Evolutionary conservation across 2,113 vertebrate species (phyloP), one percentile per base, ranked within the genome.

Genomic region (Beaufortia kweichowensis): DNA sequence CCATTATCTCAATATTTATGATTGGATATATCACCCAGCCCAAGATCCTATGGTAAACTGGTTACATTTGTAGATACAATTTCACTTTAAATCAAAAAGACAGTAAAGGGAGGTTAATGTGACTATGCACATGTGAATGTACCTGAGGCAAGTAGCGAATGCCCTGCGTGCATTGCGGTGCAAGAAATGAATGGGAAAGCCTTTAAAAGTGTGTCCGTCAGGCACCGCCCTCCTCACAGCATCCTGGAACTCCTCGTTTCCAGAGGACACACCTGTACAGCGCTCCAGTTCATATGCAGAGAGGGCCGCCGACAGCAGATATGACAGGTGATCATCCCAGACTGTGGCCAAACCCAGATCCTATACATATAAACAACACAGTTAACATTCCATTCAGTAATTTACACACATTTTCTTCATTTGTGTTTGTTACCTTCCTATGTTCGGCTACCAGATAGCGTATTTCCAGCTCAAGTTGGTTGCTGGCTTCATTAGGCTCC

Each of bases 181-280:
- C 5, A 96, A 86, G 79, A 98, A 97, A 84, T 98, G 94, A 84
- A 97, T 98, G 10, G 97, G 97, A 84, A 98, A 98, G 21, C 95
- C 97, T 91, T 98, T 99, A 86, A 98, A 99, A 4, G 97, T 99
- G 85, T 98, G 97, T 33, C 97, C 97, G 2, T 96, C 95, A 0
- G 97, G 96, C 2, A 99, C 96, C 0, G 94, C 95, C 84, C 96
- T 94, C 84, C 95, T 92, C 53, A 98, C 91, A 0, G 96, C 95
- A 62, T 99, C 97, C 77, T 99, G 96, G 86, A 99, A 99, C 85
- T 99, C 97, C 79, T 98, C 96, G 26, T 97, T 98, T 76, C 96
- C 97, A 24, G 94, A 94, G 66, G 95, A 95, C 77, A 98, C 85
- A 12, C 96, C 89, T 0, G 93, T 93, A 15, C 93, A 92, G 59